Percentiles rank a stretch among this genome's conserved stretches.
Evolutionary conservation across 2,888 invertebrate species (phyloP).

Genomic region (Ecliptopera silaceata): DNA sequence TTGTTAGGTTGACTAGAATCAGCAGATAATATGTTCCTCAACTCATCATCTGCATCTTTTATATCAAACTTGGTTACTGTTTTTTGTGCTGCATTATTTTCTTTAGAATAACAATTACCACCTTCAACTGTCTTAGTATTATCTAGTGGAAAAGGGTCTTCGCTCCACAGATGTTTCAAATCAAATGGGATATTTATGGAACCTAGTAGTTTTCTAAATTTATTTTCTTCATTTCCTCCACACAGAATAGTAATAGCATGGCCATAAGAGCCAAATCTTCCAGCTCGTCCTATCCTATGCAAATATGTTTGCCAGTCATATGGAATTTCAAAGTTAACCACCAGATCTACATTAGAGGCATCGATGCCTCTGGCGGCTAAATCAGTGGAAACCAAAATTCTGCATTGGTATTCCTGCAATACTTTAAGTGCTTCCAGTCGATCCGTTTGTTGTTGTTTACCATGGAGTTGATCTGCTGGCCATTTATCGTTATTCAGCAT

Average conservation of each 20-base stretch:
- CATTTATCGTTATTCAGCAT: conserved; percentile 88
- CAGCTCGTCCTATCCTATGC: conserved; percentile 97
- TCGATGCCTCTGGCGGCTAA: conserved; percentile 97
- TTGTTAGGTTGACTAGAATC: conserved; percentile 27
- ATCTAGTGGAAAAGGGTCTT: conserved; percentile 35
- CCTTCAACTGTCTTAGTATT: neutral
- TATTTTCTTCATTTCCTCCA: conserved; percentile 84
- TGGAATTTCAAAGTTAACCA: conserved; percentile 96
- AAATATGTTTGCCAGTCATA: conserved; percentile 91
- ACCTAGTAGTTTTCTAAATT: conserved; percentile 82
- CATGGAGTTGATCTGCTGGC: conserved; percentile 90
- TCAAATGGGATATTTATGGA: conserved; percentile 74
- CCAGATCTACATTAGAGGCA: conserved; percentile 95
- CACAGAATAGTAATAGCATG: conserved; percentile 89
- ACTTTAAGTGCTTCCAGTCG: conserved; percentile 89
- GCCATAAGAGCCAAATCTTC: conserved; percentile 95
- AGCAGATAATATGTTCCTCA: conserved; percentile 49
- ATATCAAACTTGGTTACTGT: conserved; percentile 9
- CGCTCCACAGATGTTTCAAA: conserved; percentile 57
- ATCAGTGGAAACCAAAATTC: conserved; percentile 95
- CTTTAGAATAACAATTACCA: conserved; percentile 1
- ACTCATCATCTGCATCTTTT: conserved; percentile 29
- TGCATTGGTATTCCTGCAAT: conserved; percentile 90
- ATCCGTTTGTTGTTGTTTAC: conserved; percentile 90
- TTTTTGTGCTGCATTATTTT: neutral